Conservation (phyloP, 2,888 invertebrate species). For the Chloroclystis v-ata region DNA sequence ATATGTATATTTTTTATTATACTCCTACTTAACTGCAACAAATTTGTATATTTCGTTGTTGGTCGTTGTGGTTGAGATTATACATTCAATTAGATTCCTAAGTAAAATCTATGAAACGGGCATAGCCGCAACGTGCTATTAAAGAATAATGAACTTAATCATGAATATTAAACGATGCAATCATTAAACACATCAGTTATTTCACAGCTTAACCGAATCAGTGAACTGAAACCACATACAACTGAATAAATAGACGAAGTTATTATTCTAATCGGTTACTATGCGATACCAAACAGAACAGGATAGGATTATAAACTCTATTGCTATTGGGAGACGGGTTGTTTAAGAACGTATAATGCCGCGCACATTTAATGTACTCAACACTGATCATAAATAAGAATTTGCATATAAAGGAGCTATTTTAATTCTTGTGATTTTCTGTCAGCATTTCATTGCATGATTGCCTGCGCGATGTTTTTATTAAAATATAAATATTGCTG, state of each 20-base stretch:
- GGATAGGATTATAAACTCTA: conserved; percentile 6
- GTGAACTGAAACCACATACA: conserved; percentile 24
- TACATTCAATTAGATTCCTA: too few relatives aligned
- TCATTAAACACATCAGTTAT: background rate
- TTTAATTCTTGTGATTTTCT: conserved; percentile 1
- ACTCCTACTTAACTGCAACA: too few relatives aligned
- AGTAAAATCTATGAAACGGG: too few relatives aligned
- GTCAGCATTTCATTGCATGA: background rate
- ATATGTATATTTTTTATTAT: too few relatives aligned
- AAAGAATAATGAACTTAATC: too few relatives aligned
- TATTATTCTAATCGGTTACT: conserved; percentile 17
- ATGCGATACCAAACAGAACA: conserved; percentile 7
- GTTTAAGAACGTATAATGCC: background rate
- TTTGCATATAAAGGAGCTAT: conserved; percentile 5
- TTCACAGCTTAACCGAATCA: background rate
- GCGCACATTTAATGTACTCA: background rate
- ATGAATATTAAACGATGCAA: too few relatives aligned
- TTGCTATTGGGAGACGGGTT: background rate
- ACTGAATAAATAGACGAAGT: conserved; percentile 27
- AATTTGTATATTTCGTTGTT: too few relatives aligned
- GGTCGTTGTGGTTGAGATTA: too few relatives aligned
- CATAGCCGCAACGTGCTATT: too few relatives aligned
- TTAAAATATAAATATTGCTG: too few relatives aligned
- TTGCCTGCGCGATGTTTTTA: too few relatives aligned
- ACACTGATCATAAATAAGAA: conserved; percentile 6